A percentile compares a stretch with the other conserved stretches of the same genome.
Evolutionary conservation across 2,888 invertebrate species (phyloP).

Genomic region (Terebella lapidaria): DNA sequence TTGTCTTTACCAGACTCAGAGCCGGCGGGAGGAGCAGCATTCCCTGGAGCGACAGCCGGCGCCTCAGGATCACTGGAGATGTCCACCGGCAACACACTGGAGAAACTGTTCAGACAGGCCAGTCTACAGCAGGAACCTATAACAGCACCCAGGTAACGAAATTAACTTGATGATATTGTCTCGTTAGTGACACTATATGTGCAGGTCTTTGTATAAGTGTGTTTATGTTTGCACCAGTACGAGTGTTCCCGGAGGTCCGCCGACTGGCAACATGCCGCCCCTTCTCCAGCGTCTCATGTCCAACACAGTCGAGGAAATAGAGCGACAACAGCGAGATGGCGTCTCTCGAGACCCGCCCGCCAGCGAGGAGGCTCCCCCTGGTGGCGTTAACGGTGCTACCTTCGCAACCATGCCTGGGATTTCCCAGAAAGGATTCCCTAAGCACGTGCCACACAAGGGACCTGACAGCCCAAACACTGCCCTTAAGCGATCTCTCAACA

Average conservation of each 20-base stretch:
- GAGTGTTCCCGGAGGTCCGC: background rate
- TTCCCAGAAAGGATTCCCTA: background rate
- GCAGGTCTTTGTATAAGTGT: background rate
- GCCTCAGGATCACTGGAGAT: background rate
- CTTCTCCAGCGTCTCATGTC: constrained; percentile 75
- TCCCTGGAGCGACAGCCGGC: background rate
- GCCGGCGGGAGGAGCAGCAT: background rate
- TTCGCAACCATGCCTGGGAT: background rate
- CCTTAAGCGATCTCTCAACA: constrained; percentile 24
- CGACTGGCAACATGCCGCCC: constrained; percentile 25
- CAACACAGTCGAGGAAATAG: constrained; percentile 79
- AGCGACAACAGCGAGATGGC: constrained; percentile 55
- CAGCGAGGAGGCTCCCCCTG: constrained; percentile 10
- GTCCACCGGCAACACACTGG: background rate
- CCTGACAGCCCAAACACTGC: constrained; percentile 25
- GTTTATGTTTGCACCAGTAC: background rate
- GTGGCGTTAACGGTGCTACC: background rate
- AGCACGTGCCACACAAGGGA: background rate
- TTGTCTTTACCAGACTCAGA: no score
- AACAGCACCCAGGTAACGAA: no score
- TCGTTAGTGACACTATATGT: no score
- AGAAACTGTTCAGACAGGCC: constrained; percentile 11
- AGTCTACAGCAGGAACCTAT: constrained; percentile 11
- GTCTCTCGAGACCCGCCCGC: constrained; percentile 14
- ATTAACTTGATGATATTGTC: no score